Percentiles rank a stretch among this genome's conserved stretches.
Conservation (phyloP, 1,140 invertebrate species). For the Pteromalus puparum region DNA sequence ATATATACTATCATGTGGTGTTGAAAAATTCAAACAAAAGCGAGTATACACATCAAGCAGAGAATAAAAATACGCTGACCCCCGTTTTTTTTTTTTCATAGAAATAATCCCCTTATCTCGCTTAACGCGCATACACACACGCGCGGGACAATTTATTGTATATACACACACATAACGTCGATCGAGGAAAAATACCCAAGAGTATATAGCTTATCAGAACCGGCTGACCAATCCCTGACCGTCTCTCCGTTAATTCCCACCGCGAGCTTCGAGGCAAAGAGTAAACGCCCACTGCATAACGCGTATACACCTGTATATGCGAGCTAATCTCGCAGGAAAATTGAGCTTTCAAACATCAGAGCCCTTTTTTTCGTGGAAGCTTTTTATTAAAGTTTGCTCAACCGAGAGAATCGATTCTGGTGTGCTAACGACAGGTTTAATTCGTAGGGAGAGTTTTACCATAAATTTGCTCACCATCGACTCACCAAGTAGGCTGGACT, state of each 20-base stretch:
- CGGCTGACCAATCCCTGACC: slow-evolving; percentile 55
- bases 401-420: neutral
- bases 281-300: neutral
- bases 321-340: too few relatives aligned
- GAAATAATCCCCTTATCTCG: too few relatives aligned
- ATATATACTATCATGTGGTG: too few relatives aligned
- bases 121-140: neutral
- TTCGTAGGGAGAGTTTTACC: neutral
- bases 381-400: neutral
- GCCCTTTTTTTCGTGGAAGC: too few relatives aligned
- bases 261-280: neutral
- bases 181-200: slow-evolving; percentile 56
- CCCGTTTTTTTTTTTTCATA: too few relatives aligned
- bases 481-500: slow-evolving; percentile 73
- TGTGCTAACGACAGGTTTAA: slow-evolving; percentile 22
- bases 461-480: slow-evolving; percentile 68
- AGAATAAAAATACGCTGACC: too few relatives aligned
- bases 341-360: too few relatives aligned
- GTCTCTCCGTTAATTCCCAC: slow-evolving; percentile 5
- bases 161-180: slow-evolving; percentile 2
- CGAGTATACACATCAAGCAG: too few relatives aligned
- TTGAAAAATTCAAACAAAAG: too few relatives aligned
- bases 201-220: neutral
- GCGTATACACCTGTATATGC: neutral
- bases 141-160: neutral